Base-by-base conservation (phyloP, 2,113 vertebrate genomes). In the Mirza zaza region DNA sequence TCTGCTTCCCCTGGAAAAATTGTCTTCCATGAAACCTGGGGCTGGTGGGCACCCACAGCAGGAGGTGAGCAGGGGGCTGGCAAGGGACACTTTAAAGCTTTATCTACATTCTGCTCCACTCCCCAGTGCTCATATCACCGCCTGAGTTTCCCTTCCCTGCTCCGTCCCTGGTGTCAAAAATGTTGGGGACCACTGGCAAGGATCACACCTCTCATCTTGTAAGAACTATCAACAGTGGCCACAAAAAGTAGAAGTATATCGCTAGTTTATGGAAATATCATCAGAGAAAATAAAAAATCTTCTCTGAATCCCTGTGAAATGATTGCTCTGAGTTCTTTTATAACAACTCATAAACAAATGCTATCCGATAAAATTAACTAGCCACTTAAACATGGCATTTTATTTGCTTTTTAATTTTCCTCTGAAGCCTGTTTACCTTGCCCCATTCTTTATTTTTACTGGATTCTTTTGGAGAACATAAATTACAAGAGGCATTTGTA, bases 401-500 rank as follows among this genome's bases (percentile, higher is more conserved):
- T 87, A 91, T 97, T 97, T 97, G 25, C 93, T 97, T 92, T 96
- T 87, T 18, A 55, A 55, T 55, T 8, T 2, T 0, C 0, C 17
- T 80, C 18, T 3, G 14, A 68, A 61, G 8, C 7, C 1, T 32
- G 10, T 34, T 80, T 65, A 67, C 12, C 18, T 87, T 20, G 55
- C 12, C 3, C 21, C 21, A 57, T 71, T 68, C 76, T 94, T 97
- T 76, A 90, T 67, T 95, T 93, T 70, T 84, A 29, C 96, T 88
- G 83, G 88, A 95, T 90, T 73, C 90, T 96, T 98, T 95, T 71
- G 90, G 45, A 95, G 84, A 92, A 76, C 92, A 96, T 94, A 84
- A 90, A 93, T 96, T 97, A 95, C 96, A 98, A 91, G 95, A 98
- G 97, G 96, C 93, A 95, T 97, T 97, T 96, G 93, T 94, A 82